phyloP scores from a whole-genome alignment of 2,113 vertebrate species.

The Neolamprologus longior region DNA sequence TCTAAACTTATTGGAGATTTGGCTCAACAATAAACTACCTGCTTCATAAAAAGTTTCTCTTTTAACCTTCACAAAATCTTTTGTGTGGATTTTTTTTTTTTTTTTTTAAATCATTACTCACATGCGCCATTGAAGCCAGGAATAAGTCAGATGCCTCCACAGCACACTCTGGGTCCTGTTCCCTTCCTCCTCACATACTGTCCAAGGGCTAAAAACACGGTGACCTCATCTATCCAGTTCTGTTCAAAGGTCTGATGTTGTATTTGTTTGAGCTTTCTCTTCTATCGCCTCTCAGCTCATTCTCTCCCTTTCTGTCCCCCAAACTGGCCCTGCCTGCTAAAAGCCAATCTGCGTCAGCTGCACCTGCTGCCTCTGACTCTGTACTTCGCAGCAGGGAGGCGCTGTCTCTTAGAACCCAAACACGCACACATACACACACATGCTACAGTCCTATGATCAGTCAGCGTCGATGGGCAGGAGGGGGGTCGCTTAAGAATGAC shows the following conservation, averaged over 20 bases:
- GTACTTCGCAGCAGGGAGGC: slow-evolving; percentile 52
- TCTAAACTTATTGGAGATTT: neutral
- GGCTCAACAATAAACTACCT: neutral
- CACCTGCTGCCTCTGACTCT: slow-evolving; percentile 67
- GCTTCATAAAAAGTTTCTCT: neutral
- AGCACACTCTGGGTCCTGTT: neutral
- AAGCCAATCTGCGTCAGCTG: slow-evolving; percentile 63
- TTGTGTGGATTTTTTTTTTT: neutral
- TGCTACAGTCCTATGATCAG: slow-evolving; percentile 2
- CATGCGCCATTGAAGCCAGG: neutral
- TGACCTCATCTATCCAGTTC: neutral
- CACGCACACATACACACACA: neutral
- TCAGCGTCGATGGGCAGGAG: neutral
- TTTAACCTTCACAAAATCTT: neutral
- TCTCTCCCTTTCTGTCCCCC: slow-evolving; percentile 41
- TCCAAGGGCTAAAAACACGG: neutral
- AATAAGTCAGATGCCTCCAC: neutral
- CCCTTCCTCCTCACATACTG: neutral
- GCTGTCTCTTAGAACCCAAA: slow-evolving; percentile 48
- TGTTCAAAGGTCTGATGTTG: neutral
- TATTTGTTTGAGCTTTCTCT: neutral
- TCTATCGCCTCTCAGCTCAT: slow-evolving; percentile 21
- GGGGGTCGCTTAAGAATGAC: slow-evolving; percentile 56
- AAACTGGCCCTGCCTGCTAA: slow-evolving; percentile 42
- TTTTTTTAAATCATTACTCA: neutral